These are phyloP conservation scores for Catocala nupta DNA, from an alignment of 2,888 invertebrate species.

Conservation along the genomic window DNA sequence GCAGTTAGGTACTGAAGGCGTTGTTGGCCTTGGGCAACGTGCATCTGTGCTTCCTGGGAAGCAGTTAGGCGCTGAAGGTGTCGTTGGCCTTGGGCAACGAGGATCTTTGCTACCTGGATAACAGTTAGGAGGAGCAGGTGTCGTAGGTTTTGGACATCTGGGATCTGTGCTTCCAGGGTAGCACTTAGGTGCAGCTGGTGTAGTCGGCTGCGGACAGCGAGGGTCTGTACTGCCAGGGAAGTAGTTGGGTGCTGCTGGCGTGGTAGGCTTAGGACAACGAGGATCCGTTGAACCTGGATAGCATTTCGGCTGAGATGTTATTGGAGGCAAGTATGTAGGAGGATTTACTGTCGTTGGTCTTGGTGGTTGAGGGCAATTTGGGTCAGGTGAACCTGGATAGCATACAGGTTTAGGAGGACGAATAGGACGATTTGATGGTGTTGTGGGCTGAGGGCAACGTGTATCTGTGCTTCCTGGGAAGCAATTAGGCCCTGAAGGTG, in stretches of 20 bases:
- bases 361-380: constrained; percentile 54
- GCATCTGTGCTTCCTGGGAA: constrained; percentile 59
- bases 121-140: constrained; percentile 30
- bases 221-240: too few relatives aligned
- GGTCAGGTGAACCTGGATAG: constrained; percentile 46
- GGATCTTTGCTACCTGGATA: constrained; percentile 59
- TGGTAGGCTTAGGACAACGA: constrained; percentile 25
- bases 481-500: constrained; percentile 30
- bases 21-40: constrained; percentile 49
- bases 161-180: constrained; percentile 73
- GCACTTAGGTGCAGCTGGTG: constrained; percentile 52
- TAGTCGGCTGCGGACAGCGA: constrained; percentile 58
- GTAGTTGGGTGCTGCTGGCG: too few relatives aligned
- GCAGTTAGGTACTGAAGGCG: constrained; percentile 41
- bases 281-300: constrained; percentile 60
- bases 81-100: constrained; percentile 44
- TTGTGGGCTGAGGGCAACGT: constrained; percentile 58
- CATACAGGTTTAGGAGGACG: constrained; percentile 37
- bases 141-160: constrained; percentile 61
- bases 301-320: constrained; percentile 47
- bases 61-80: constrained; percentile 40
- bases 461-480: constrained; percentile 54
- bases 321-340: constrained; percentile 49
- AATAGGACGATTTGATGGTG: constrained; percentile 18
- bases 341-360: constrained; percentile 53